A percentile compares a stretch with the other conserved stretches of the same genome.
Evolutionary conservation across 64 coral and sea anemone species (phyloP).

Genomic region (Acropora tenuis): DNA sequence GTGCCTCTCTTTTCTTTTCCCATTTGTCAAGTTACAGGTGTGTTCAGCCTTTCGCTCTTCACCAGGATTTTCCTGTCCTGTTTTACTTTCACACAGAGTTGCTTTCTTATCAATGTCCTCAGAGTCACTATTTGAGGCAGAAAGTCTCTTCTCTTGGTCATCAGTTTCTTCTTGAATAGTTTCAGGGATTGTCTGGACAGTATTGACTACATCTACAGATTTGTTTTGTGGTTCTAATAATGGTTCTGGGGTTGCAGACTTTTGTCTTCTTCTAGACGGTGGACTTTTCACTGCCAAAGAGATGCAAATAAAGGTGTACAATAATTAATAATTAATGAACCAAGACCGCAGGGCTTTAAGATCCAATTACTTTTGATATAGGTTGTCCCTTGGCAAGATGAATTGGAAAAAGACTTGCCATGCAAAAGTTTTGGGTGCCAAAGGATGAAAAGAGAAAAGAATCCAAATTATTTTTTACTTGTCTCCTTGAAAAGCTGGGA

Average conservation of each 20-base stretch:
- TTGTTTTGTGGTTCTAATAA: conserved; percentile 30
- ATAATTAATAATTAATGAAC: no score
- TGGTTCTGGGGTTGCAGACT: conserved; percentile 87
- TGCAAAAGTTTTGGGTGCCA: neutral
- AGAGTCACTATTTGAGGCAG: neutral
- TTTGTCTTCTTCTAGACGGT: conserved; percentile 69
- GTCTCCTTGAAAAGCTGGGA: no score
- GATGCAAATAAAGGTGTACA: neutral
- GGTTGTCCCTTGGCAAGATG: no score
- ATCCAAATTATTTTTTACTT: no score
- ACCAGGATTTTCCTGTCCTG: neutral
- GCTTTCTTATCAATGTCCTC: neutral
- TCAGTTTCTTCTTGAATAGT: conserved; percentile 7
- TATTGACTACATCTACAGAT: conserved; percentile 11
- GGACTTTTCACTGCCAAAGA: conserved; percentile 62
- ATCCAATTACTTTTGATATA: no score
- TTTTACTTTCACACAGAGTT: conserved; percentile 24
- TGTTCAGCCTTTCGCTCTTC: neutral
- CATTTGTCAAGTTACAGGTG: neutral
- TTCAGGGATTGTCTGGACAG: conserved; percentile 30
- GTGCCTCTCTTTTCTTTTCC: conserved; percentile 22
- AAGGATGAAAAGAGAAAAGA: neutral
- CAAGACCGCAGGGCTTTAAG: no score
- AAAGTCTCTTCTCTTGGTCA: conserved; percentile 2
- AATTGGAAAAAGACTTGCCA: no score